A percentile compares a stretch with the other conserved stretches of the same genome.
Conservation (phyloP, 2,888 invertebrate species). For the Drosophila incognita region DNA sequence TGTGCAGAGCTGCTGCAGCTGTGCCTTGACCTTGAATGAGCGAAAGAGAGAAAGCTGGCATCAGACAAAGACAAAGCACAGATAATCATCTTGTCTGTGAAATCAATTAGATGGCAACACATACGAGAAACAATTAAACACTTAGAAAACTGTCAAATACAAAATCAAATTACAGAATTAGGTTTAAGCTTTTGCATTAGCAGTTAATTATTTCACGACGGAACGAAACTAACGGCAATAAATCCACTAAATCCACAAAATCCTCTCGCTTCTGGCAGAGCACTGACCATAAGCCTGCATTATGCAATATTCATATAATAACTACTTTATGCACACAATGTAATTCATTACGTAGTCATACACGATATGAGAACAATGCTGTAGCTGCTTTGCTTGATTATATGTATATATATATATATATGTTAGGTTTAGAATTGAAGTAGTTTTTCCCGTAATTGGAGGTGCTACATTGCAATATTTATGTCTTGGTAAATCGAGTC, state of each 20-base stretch:
- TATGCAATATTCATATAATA: not conserved
- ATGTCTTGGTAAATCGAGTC: not conserved
- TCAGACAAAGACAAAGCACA: not conserved
- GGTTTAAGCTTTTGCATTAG: not conserved
- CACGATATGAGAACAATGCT: not conserved
- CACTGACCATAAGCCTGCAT: not conserved
- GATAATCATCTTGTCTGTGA: not conserved
- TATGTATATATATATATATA: not conserved
- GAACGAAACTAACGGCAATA: not conserved
- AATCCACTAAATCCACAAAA: not conserved
- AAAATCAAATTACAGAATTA: not conserved
- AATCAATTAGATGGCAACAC: not conserved
- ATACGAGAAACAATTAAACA: not conserved
- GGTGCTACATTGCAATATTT: not conserved
- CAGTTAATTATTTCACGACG: not conserved
- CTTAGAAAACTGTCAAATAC: not conserved
- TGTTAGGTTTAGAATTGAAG: no score
- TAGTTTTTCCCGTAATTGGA: no score
- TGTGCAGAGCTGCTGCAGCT: conserved; percentile 27
- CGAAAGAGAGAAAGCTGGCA: not conserved
- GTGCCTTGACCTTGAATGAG: conserved; percentile 18
- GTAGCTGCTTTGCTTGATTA: not conserved
- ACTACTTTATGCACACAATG: not conserved
- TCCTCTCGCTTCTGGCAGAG: not conserved
- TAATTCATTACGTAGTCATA: no score